phyloP scores from a whole-genome alignment of 2,888 invertebrate genomes.

The Pediacus dermestoides region DNA sequence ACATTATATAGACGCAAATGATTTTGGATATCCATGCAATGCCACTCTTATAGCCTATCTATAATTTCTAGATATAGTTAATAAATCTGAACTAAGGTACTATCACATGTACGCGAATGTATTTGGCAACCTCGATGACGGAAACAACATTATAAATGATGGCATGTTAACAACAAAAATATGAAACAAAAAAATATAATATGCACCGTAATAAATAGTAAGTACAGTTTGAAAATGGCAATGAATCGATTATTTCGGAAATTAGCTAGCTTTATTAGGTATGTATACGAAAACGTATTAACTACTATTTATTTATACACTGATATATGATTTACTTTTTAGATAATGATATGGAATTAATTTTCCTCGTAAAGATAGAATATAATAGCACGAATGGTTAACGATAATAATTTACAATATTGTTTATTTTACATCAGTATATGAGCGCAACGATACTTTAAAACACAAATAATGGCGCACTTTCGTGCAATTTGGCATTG shows the following conservation, averaged over 20 bases:
- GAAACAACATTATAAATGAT: slow-evolving; percentile 2
- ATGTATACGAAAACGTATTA: slow-evolving; percentile 42
- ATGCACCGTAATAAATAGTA: not conserved
- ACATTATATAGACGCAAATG: not conserved
- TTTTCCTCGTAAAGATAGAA: slow-evolving; percentile 46
- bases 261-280: slow-evolving; percentile 21
- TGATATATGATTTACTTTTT: slow-evolving; percentile 46
- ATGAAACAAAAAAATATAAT: not conserved
- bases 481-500: slow-evolving; percentile 18
- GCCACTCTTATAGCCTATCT: slow-evolving; percentile 27
- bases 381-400: slow-evolving; percentile 44
- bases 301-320: slow-evolving; percentile 45
- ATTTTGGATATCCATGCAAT: slow-evolving; percentile 6
- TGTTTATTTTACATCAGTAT: slow-evolving; percentile 50
- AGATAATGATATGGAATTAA: slow-evolving; percentile 51
- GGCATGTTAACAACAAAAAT: slow-evolving; percentile 4
- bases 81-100: slow-evolving; percentile 43
- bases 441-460: slow-evolving; percentile 40
- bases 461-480: slow-evolving; percentile 34
- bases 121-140: slow-evolving; percentile 23
- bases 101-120: slow-evolving; percentile 48
- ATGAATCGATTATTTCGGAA: slow-evolving; percentile 11
- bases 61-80: slow-evolving; percentile 38
- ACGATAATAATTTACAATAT: slow-evolving; percentile 49
- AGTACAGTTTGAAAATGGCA: slow-evolving; percentile 1